Conservation (phyloP, 2,888 invertebrate genomes). For the Seira sanloemensis region DNA sequence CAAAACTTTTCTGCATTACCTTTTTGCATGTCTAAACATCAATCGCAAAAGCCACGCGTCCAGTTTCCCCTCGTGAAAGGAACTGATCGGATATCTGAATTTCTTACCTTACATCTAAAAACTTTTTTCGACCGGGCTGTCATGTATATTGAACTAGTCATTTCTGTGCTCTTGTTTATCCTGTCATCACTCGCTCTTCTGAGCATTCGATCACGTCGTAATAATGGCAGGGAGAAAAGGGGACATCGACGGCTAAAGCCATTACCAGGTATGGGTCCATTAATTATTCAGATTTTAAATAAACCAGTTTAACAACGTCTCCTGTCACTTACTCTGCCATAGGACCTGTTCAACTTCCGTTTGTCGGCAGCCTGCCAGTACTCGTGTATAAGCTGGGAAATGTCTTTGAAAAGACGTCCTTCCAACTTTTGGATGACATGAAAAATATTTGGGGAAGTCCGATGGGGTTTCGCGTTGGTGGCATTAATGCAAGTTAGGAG, state of each 20-base stretch:
- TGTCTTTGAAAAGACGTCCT: constrained; percentile 35
- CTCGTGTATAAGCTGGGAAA: constrained; percentile 33
- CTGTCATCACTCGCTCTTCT: not conserved
- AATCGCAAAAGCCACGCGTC: too few relatives aligned
- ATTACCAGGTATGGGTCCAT: constrained; percentile 22
- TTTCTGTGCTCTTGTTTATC: too few relatives aligned
- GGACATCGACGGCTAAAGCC: not conserved
- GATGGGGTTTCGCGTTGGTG: constrained; percentile 45
- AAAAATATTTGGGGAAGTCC: constrained; percentile 60
- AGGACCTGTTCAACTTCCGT: constrained; percentile 40
- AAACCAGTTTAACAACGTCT: not conserved
- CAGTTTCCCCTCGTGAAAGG: too few relatives aligned
- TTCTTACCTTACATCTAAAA: too few relatives aligned
- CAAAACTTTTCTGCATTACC: too few relatives aligned
- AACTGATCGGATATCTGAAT: too few relatives aligned
- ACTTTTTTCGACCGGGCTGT: too few relatives aligned
- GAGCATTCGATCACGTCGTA: not conserved
- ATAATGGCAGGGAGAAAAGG: not conserved
- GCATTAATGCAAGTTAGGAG: constrained; percentile 39
- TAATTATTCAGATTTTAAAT: not conserved
- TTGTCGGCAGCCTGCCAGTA: constrained; percentile 48
- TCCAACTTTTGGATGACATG: constrained; percentile 48
- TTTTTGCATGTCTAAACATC: too few relatives aligned
- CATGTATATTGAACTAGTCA: constrained; percentile 28
- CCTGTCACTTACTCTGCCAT: too few relatives aligned